phyloP scores from a whole-genome alignment of 1,140 invertebrate genomes.

The Zaprionus africanus region DNA sequence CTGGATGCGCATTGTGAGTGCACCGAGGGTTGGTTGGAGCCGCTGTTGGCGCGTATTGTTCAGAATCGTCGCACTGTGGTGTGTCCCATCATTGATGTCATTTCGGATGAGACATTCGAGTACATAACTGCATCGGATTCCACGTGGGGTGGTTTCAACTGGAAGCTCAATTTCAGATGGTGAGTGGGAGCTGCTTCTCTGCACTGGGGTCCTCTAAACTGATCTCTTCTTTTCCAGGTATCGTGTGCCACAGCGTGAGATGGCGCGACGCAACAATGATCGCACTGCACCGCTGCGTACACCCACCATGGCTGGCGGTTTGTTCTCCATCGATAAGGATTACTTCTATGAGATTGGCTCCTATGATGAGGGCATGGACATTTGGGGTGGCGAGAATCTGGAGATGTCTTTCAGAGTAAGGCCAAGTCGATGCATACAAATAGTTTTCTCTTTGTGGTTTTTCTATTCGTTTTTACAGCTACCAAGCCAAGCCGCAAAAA shows the following conservation, averaged over 20 bases:
- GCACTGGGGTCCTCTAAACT: no score
- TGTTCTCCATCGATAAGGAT: conserved; percentile 98
- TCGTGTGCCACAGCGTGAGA: conserved; percentile 96
- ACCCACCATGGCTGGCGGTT: conserved; percentile 99
- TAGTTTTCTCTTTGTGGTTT: conserved; percentile 31
- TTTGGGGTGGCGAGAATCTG: conserved; percentile 99
- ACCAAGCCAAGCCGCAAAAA: conserved; percentile 67
- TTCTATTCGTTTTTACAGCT: conserved; percentile 56
- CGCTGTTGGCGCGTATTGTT: conserved; percentile 94
- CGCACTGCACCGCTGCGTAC: conserved; percentile 95
- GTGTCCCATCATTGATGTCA: conserved; percentile 99
- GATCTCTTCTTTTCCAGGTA: conserved; percentile 88
- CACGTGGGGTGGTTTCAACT: conserved; percentile 99
- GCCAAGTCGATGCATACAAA: conserved; percentile 49
- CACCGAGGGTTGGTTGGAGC: conserved; percentile 97
- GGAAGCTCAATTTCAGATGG: conserved; percentile 99
- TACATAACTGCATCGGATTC: conserved; percentile 97
- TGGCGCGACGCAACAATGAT: conserved; percentile 95
- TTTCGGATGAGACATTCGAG: conserved; percentile 98
- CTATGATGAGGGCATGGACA: conserved; percentile 99
- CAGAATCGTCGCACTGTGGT: conserved; percentile 96
- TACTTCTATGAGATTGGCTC: conserved; percentile 99
- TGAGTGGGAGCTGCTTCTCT: conserved; percentile 80
- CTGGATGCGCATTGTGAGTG: conserved; percentile 98
- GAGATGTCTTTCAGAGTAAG: conserved; percentile 99